A percentile compares a stretch with the other conserved stretches of the same genome.
Evolutionary conservation across 64 coral and sea anemone genomes (phyloP).

Genomic region (Porites lutea): DNA sequence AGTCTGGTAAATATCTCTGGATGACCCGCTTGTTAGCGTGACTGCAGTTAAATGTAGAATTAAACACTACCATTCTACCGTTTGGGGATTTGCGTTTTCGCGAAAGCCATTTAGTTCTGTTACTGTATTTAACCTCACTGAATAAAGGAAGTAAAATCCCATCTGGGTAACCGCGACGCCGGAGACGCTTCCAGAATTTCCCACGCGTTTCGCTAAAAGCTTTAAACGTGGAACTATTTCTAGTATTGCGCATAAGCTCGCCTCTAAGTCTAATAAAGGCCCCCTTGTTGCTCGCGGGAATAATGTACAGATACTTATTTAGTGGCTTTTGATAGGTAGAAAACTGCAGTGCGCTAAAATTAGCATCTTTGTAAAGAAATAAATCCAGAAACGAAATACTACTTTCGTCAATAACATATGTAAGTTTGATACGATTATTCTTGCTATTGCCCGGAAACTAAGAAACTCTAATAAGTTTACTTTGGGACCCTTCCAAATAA

Average conservation of each 20-base stretch:
- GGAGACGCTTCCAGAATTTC: slow-evolving; percentile 47
- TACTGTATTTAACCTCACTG: slow-evolving; percentile 29
- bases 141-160: slow-evolving; percentile 47
- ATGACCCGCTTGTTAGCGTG: slow-evolving; percentile 31
- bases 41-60: slow-evolving; percentile 60
- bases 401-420: slow-evolving; percentile 44
- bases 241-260: neutral
- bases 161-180: slow-evolving; percentile 38
- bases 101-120: slow-evolving; percentile 43
- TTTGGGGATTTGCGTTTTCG: neutral
- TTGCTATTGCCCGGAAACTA: neutral
- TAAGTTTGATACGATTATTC: slow-evolving; percentile 62
- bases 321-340: slow-evolving; percentile 59
- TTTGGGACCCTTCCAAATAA: no score
- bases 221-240: no score
- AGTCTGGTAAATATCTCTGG: slow-evolving; percentile 10
- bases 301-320: slow-evolving; percentile 54
- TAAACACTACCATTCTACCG: slow-evolving; percentile 33
- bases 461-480: no score
- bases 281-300: neutral
- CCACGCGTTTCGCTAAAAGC: neutral
- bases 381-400: slow-evolving; percentile 50
- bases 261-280: slow-evolving; percentile 16
- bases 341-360: slow-evolving; percentile 40
- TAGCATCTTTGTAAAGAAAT: slow-evolving; percentile 59